phyloP scores from a whole-genome alignment of 2,888 invertebrate species.

The Protodeltote pygarga region DNA sequence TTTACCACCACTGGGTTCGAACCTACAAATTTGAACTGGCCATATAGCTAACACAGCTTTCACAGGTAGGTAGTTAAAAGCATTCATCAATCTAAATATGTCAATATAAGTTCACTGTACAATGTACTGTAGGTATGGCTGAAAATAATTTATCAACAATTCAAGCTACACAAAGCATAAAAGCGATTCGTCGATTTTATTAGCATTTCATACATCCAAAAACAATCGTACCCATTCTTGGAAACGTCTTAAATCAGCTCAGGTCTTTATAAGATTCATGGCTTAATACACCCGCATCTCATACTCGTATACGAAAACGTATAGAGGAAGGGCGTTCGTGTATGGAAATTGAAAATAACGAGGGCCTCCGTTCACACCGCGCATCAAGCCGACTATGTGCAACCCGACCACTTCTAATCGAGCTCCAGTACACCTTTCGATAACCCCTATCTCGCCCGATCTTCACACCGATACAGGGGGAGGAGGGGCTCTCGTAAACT shows the following conservation, averaged over 20 bases:
- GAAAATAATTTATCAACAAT: not conserved
- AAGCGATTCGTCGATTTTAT: constrained; percentile 46
- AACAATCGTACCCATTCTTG: constrained; percentile 58
- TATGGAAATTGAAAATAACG: constrained; percentile 87
- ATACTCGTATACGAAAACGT: constrained; percentile 77
- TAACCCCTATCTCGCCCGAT: constrained; percentile 71
- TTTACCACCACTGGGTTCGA: too few relatives aligned
- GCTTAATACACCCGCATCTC: constrained; percentile 80
- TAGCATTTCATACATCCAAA: constrained; percentile 54
- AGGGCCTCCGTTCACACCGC: constrained; percentile 82
- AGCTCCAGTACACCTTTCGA: constrained; percentile 68
- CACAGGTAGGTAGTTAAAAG: too few relatives aligned
- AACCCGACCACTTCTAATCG: constrained; percentile 72
- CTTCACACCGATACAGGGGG: constrained; percentile 67
- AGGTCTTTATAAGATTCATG: constrained; percentile 83
- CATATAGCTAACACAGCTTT: too few relatives aligned
- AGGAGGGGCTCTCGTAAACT: constrained; percentile 68
- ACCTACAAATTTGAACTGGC: too few relatives aligned
- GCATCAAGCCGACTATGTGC: constrained; percentile 79
- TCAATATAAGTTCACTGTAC: too few relatives aligned
- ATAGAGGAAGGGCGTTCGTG: constrained; percentile 79
- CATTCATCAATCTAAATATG: too few relatives aligned
- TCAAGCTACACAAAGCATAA: not conserved
- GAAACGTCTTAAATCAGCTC: constrained; percentile 72
- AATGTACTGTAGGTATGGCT: too few relatives aligned